Evolutionary conservation across 2,888 invertebrate genomes (phyloP).

Genomic region (Rhynchonema sp.): DNA sequence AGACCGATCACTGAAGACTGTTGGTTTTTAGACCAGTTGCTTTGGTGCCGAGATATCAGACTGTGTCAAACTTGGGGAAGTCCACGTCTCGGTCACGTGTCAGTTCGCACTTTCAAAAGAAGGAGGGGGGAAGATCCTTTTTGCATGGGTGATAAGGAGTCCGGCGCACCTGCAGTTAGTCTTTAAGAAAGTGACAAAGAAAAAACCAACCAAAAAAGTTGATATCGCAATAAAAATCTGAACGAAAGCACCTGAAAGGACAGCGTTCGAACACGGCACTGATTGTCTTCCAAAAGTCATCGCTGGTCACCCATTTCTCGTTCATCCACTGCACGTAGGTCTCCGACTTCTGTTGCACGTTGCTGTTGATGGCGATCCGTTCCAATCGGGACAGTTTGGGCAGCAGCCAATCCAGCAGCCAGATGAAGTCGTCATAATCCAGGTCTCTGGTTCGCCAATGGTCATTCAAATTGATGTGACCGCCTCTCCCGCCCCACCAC

Average conservation of each 20-base stretch:
- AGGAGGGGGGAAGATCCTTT: too few relatives aligned
- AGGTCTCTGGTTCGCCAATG: background rate
- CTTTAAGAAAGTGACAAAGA: too few relatives aligned
- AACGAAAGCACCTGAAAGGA: background rate
- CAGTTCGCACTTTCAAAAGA: too few relatives aligned
- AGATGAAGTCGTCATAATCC: background rate
- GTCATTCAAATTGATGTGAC: background rate
- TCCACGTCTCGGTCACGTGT: too few relatives aligned
- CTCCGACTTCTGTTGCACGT: background rate
- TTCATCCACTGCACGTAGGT: background rate
- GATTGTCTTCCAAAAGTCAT: background rate
- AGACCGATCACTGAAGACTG: too few relatives aligned
- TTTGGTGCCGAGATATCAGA: too few relatives aligned
- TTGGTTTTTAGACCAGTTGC: too few relatives aligned
- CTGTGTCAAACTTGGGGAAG: too few relatives aligned
- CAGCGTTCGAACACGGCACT: background rate
- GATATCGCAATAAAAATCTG: too few relatives aligned
- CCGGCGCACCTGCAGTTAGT: too few relatives aligned
- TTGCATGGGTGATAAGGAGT: too few relatives aligned
- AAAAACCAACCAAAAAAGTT: too few relatives aligned
- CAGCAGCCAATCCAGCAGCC: background rate
- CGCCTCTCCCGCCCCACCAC: background rate
- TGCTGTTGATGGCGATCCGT: background rate
- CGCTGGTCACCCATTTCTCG: background rate
- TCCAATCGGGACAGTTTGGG: background rate